These are phyloP conservation scores for Nomada fabriciana DNA, from an alignment of 2,888 invertebrate species.

Conservation along the genomic window DNA sequence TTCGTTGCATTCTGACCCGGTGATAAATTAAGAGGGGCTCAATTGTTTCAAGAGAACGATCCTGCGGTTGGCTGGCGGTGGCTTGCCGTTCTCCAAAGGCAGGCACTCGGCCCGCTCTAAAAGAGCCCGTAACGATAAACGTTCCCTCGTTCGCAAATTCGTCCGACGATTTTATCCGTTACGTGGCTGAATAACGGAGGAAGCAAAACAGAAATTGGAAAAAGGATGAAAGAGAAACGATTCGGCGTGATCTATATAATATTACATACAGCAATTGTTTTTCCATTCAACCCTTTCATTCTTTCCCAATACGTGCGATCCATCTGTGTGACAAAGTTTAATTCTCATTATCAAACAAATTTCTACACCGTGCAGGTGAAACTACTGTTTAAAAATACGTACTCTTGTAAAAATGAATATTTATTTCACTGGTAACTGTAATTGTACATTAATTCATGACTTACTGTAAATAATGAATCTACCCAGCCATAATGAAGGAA, in stretches of 20 bases:
- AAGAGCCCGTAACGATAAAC: conserved; percentile 36
- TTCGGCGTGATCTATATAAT: background rate
- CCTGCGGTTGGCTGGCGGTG: conserved; percentile 57
- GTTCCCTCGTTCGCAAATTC: conserved; percentile 63
- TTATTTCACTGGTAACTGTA: too few species aligned
- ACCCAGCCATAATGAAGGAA: too few species aligned
- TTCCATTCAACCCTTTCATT: background rate
- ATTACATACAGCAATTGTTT: background rate
- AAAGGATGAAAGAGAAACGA: too few species aligned
- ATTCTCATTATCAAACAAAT: too few species aligned
- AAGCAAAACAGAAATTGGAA: background rate
- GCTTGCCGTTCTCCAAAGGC: conserved; percentile 46
- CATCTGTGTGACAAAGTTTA: too few species aligned
- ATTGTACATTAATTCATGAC: too few species aligned
- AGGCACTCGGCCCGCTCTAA: background rate
- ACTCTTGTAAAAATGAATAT: too few species aligned
- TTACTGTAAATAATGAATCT: too few species aligned
- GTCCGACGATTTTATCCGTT: conserved; percentile 49
- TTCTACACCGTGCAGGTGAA: too few species aligned
- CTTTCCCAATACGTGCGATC: background rate
- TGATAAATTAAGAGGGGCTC: conserved; percentile 78
- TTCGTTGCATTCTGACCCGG: conserved; percentile 76
- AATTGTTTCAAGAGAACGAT: conserved; percentile 76
- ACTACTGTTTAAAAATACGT: too few species aligned
- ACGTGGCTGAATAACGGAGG: background rate